Evolutionary conservation across 2,113 vertebrate genomes (phyloP).

Genomic region (Ciconia maguari): DNA sequence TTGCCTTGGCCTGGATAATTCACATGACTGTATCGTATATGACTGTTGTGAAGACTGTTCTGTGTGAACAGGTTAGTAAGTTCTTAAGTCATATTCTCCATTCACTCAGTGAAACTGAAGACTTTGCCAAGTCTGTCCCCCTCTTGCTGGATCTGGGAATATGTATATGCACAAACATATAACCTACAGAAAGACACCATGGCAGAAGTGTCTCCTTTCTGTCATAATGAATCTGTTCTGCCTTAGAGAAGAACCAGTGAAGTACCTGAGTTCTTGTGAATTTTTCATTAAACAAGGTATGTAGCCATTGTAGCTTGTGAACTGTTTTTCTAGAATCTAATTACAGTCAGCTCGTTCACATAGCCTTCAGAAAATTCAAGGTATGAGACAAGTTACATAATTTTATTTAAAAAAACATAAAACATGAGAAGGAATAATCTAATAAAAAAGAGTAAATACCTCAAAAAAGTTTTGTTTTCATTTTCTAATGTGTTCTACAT

Average conservation of each 20-base stretch:
- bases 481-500: not conserved
- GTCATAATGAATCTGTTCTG: not conserved
- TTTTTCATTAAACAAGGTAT: not conserved
- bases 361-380: not conserved
- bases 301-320: not conserved
- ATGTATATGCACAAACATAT: not conserved
- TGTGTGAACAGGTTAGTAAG: not conserved
- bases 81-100: not conserved
- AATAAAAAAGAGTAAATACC: not conserved
- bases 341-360: not conserved
- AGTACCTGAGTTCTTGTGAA: not conserved
- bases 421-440: not conserved
- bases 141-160: not conserved
- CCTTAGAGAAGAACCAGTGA: not conserved
- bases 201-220: not conserved
- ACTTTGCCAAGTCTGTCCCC: not conserved
- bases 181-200: not conserved
- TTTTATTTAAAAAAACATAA: not conserved
- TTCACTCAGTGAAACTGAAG: not conserved
- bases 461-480: not conserved
- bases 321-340: not conserved
- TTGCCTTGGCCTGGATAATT: not conserved
- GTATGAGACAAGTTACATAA: not conserved
- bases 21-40: fast-evolving
- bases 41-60: not conserved